These are phyloP conservation scores for Julus scandinavius DNA, from an alignment of 2,888 invertebrate species.

Conservation along the genomic window DNA sequence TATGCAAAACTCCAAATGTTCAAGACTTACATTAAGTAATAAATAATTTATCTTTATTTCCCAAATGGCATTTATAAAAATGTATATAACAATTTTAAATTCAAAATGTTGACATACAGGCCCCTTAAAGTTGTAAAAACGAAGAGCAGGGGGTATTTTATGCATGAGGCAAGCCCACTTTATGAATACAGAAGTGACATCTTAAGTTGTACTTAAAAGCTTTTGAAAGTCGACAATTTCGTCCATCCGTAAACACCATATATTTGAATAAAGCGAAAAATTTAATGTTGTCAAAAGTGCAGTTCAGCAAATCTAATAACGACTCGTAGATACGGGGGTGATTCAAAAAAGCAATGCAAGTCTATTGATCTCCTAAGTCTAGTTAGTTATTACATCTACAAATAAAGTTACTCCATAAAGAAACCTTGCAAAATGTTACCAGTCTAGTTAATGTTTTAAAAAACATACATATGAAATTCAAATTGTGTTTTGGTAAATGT, in stretches of 20 bases:
- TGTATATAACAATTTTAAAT: not conserved
- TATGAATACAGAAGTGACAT: not conserved
- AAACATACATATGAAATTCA: not conserved
- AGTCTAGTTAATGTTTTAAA: no score
- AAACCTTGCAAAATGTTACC: not conserved
- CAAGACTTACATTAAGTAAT: no score
- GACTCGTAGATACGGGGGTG: not conserved
- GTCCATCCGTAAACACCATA: not conserved
- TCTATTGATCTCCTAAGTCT: no score
- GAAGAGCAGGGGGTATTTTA: no score
- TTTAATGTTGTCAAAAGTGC: constrained; percentile 23
- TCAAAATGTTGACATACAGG: not conserved
- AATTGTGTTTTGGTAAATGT: not conserved
- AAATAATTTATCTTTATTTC: no score
- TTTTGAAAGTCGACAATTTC: not conserved
- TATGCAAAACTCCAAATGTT: no score
- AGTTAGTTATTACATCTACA: no score
- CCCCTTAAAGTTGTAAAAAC: not conserved
- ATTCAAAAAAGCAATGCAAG: not conserved
- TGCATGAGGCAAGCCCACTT: not conserved
- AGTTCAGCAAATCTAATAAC: not conserved
- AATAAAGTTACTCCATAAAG: no score
- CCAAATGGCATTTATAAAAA: no score
- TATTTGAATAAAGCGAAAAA: not conserved
- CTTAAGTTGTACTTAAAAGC: constrained; percentile 1